A percentile compares a stretch with the other conserved stretches of the same genome.
phyloP scores from a whole-genome alignment of 2,113 vertebrate genomes.

The Oreochromis spilurus region DNA sequence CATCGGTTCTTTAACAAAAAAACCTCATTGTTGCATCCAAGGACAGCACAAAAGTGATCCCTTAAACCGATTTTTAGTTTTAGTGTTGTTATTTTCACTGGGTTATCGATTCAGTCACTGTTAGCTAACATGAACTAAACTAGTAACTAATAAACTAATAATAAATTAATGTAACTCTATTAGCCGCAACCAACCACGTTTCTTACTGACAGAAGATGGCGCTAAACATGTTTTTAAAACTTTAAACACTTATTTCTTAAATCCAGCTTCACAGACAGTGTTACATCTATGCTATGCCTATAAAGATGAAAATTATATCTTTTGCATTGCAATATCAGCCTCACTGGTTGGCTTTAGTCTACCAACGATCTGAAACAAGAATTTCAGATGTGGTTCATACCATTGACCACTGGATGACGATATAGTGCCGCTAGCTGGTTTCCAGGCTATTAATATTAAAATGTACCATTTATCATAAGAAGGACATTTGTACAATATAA shows the following conservation, averaged over 20 bases:
- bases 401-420: conserved; percentile 42
- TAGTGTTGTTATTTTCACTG: too few relatives aligned
- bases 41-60: too few relatives aligned
- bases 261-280: neutral
- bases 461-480: neutral
- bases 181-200: neutral
- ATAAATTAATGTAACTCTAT: too few relatives aligned
- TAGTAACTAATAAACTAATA: too few relatives aligned
- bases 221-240: neutral
- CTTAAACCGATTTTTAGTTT: too few relatives aligned
- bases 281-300: neutral
- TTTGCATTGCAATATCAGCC: neutral
- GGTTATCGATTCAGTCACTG: too few relatives aligned
- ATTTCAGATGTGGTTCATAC: neutral
- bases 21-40: too few relatives aligned
- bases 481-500: neutral
- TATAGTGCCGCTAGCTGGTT: neutral
- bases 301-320: neutral
- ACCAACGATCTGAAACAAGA: neutral
- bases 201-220: neutral
- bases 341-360: neutral
- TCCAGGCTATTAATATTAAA: neutral
- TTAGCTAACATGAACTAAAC: too few relatives aligned
- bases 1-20: too few relatives aligned
- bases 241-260: neutral